These are phyloP conservation scores for Plectus sambesii DNA, from an alignment of 1,140 invertebrate genomes.

Conservation along the genomic window DNA sequence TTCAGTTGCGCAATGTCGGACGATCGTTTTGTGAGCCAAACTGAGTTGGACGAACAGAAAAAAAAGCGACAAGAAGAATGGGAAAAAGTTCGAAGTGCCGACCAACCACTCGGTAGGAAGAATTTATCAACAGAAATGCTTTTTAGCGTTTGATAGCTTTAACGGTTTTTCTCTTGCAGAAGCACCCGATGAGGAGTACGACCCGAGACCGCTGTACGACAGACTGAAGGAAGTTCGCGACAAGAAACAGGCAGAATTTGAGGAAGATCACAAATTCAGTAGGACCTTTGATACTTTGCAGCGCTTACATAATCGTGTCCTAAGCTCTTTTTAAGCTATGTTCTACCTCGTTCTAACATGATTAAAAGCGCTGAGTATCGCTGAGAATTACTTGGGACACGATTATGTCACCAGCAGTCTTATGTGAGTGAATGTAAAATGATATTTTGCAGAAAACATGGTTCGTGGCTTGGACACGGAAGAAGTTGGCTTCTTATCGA, in stretches of 20 bases:
- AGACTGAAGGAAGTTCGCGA: slow-evolving; percentile 77
- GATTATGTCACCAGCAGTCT: neutral
- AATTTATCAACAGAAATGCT: no score
- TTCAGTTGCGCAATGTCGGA: no score
- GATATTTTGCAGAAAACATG: slow-evolving; percentile 61
- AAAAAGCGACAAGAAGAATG: no score
- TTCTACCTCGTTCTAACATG: slow-evolving; percentile 12
- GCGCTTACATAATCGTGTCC: slow-evolving; percentile 11
- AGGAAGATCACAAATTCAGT: slow-evolving; percentile 85
- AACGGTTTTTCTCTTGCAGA: slow-evolving; percentile 54
- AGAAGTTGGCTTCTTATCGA: slow-evolving; percentile 79
- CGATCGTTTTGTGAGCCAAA: no score
- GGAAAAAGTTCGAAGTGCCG: no score
- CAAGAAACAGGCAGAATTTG: slow-evolving; percentile 78
- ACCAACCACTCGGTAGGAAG: no score
- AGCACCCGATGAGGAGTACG: slow-evolving; percentile 60
- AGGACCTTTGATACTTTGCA: slow-evolving; percentile 43
- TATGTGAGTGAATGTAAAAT: neutral
- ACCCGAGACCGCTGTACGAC: slow-evolving; percentile 71
- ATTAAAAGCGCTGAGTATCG: slow-evolving; percentile 4
- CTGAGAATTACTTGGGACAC: slow-evolving; percentile 1
- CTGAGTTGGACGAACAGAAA: no score
- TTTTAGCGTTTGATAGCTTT: no score
- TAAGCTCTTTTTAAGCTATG: slow-evolving; percentile 5
- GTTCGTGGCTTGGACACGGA: slow-evolving; percentile 86